These are phyloP conservation scores for Parnassius apollo DNA, from an alignment of 2,888 invertebrate species.

Conservation along the genomic window DNA sequence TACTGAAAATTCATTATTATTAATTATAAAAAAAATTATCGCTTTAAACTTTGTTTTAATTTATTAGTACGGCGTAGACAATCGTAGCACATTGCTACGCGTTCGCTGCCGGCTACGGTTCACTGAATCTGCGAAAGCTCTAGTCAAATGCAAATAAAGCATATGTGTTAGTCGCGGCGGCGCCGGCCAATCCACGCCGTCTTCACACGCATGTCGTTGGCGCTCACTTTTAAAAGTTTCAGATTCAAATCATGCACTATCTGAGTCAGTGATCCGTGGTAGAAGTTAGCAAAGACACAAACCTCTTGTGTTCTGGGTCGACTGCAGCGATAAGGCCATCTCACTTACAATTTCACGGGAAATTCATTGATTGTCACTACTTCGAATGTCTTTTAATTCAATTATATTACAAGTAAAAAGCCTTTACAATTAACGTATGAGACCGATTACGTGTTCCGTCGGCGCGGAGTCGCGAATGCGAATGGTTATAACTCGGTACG, in stretches of 20 bases:
- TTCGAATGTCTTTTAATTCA: slow-evolving; percentile 35
- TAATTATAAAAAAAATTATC: too few species aligned
- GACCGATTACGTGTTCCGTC: slow-evolving; percentile 58
- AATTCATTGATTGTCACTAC: slow-evolving; percentile 68
- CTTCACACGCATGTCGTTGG: slow-evolving; percentile 70
- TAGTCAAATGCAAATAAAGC: slow-evolving; percentile 72
- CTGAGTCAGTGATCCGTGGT: slow-evolving; percentile 26
- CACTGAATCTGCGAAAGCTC: slow-evolving; percentile 76
- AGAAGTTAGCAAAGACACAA: slow-evolving; percentile 52
- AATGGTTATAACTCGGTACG: slow-evolving; percentile 57
- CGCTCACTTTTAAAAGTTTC: slow-evolving; percentile 74
- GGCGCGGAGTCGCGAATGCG: slow-evolving; percentile 62
- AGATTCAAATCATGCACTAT: slow-evolving; percentile 54
- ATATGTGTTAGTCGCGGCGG: slow-evolving; percentile 63
- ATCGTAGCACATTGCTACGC: slow-evolving; percentile 66
- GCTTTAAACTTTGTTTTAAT: slow-evolving; percentile 31
- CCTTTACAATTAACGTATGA: slow-evolving; percentile 14
- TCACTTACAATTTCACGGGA: slow-evolving; percentile 76
- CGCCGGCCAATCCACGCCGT: slow-evolving; percentile 66
- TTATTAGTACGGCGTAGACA: slow-evolving; percentile 49
- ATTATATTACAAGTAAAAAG: slow-evolving; percentile 35
- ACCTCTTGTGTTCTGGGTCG: slow-evolving; percentile 80
- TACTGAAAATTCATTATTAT: too few species aligned
- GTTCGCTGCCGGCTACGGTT: slow-evolving; percentile 69
- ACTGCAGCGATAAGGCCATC: slow-evolving; percentile 81